These are phyloP conservation scores for Manduca sexta DNA, from an alignment of 1,140 invertebrate genomes.

Conservation along the genomic window DNA sequence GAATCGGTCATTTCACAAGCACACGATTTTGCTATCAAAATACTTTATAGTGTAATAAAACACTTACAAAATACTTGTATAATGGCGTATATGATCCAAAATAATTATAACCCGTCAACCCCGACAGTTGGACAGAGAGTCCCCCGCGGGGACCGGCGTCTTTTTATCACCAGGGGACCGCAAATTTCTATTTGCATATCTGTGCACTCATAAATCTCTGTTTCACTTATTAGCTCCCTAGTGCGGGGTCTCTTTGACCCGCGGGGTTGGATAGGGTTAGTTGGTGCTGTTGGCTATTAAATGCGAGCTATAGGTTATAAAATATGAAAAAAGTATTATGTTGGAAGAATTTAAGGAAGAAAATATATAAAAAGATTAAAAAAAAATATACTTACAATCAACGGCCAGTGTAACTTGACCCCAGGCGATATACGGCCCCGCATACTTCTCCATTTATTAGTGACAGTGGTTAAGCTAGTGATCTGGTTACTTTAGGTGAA, in stretches of 20 bases:
- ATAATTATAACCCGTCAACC: conserved; percentile 51
- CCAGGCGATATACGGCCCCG: too few relatives aligned
- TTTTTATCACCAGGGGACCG: conserved; percentile 66
- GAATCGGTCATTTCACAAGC: too few relatives aligned
- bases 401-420: too few relatives aligned
- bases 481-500: conserved; percentile 45
- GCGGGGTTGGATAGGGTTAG: conserved; percentile 11
- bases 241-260: conserved; percentile 35
- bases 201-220: conserved; percentile 67
- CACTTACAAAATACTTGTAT: too few relatives aligned
- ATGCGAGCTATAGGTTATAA: too few relatives aligned
- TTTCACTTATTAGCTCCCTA: conserved; percentile 67
- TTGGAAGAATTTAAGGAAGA: too few relatives aligned
- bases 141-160: conserved; percentile 46
- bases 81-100: conserved; percentile 21
- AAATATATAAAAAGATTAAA: too few relatives aligned
- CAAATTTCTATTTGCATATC: conserved; percentile 72
- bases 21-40: too few relatives aligned
- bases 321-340: too few relatives aligned
- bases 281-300: not conserved
- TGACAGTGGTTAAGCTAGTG: conserved; percentile 30
- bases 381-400: too few relatives aligned
- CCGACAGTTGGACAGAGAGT: conserved; percentile 59
- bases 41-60: too few relatives aligned
- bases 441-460: conserved; percentile 20